These are phyloP conservation scores for Leuciscus waleckii DNA, from an alignment of 2,797 vertebrate species.

Conservation along the genomic window DNA sequence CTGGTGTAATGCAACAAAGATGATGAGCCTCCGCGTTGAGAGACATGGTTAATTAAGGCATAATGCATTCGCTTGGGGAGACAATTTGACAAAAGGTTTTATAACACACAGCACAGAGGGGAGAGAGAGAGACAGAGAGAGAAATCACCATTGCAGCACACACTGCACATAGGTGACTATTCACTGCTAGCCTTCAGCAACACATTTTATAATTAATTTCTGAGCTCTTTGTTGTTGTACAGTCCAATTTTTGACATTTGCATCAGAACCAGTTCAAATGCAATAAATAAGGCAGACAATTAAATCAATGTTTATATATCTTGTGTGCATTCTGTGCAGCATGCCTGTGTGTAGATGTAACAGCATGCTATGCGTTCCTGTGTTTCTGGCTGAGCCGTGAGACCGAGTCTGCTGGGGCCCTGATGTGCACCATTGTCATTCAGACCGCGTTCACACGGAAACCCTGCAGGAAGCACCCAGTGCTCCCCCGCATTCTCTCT, in stretches of 20 bases:
- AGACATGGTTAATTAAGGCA: slow-evolving; percentile 42
- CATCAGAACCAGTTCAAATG: neutral
- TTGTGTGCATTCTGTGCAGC: slow-evolving; percentile 12
- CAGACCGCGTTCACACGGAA: slow-evolving; percentile 74
- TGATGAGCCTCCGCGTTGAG: slow-evolving; percentile 32
- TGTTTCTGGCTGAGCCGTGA: slow-evolving; percentile 43
- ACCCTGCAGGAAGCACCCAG: slow-evolving; percentile 73
- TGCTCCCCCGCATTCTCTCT: slow-evolving; percentile 42
- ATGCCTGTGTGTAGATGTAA: slow-evolving; percentile 33
- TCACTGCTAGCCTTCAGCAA: slow-evolving; percentile 15
- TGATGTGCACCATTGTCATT: slow-evolving; percentile 75
- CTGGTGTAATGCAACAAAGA: slow-evolving; percentile 46
- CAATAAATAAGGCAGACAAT: neutral
- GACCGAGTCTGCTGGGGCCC: slow-evolving; percentile 69
- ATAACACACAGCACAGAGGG: slow-evolving; percentile 24
- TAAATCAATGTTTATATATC: slow-evolving; percentile 20
- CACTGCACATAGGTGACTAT: slow-evolving; percentile 21
- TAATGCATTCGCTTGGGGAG: slow-evolving; percentile 38
- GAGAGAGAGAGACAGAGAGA: neutral
- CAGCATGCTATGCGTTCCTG: slow-evolving; percentile 26
- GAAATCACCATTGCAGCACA: slow-evolving; percentile 38
- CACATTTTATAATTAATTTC: slow-evolving; percentile 24
- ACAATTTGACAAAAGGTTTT: slow-evolving; percentile 47
- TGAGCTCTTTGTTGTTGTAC: slow-evolving; percentile 4
- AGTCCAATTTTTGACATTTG: neutral